These are phyloP conservation scores for Sminthurides aquaticus DNA, from an alignment of 2,888 invertebrate genomes.

Conservation along the genomic window DNA sequence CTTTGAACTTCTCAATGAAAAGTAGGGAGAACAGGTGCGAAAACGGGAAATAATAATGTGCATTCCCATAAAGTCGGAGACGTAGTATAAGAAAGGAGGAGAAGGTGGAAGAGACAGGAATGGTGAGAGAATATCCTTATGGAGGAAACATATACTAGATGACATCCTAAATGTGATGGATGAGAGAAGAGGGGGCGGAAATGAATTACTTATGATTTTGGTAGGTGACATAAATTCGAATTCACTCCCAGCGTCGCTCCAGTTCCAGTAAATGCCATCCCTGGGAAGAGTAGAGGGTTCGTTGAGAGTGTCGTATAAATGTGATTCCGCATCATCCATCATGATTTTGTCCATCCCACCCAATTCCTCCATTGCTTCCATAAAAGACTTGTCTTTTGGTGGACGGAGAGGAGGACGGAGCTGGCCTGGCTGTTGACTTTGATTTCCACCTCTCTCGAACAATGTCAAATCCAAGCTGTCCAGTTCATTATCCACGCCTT, in stretches of 20 bases:
- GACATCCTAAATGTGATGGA: neutral
- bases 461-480: conserved; percentile 60
- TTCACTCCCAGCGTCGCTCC: conserved; percentile 44
- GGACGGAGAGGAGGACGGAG: neutral
- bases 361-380: conserved; percentile 19
- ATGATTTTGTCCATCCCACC: conserved; percentile 12
- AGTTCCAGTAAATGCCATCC: conserved; percentile 26
- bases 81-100: no score
- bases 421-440: conserved; percentile 3
- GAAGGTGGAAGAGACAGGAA: no score
- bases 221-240: conserved; percentile 40
- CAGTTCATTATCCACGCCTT: conserved; percentile 51
- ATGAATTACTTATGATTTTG: neutral
- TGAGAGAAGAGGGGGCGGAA: neutral
- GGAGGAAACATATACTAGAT: neutral
- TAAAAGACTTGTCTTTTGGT: conserved; percentile 15
- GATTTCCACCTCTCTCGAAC: conserved; percentile 50
- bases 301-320: conserved; percentile 30
- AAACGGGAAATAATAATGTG: no score
- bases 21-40: no score
- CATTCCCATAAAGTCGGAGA: no score
- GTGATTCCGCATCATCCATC: conserved; percentile 23
- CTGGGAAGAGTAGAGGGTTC: conserved; percentile 11
- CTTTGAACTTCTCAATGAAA: no score
- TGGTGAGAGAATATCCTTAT: no score